phyloP scores from a whole-genome alignment of 2,888 invertebrate genomes.

The Callimorpha dominula region DNA sequence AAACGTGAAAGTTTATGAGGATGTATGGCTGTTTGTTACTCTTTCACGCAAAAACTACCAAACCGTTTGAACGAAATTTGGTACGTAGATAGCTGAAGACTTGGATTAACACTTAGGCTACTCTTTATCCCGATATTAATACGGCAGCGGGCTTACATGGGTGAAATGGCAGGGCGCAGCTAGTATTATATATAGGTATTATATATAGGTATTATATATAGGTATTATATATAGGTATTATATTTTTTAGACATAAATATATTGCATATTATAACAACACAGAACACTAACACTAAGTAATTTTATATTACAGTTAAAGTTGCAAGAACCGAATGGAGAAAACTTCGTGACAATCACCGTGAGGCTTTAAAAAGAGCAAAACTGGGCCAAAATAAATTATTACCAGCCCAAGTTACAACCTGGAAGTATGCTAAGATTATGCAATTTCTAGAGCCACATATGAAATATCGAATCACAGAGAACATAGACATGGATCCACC shows the following conservation, averaged over 20 bases:
- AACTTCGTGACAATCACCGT: constrained; percentile 78
- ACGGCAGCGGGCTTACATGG: too few relatives aligned
- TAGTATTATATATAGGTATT: too few relatives aligned
- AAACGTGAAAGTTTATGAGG: too few relatives aligned
- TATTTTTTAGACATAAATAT: background rate
- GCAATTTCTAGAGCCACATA: constrained; percentile 81
- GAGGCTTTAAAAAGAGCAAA: constrained; percentile 80
- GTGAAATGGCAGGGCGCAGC: too few relatives aligned
- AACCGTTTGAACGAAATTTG: too few relatives aligned
- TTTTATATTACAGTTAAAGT: constrained; percentile 68
- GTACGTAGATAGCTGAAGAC: too few relatives aligned
- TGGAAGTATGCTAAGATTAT: constrained; percentile 83
- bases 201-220: too few relatives aligned
- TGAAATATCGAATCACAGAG: constrained; percentile 82
- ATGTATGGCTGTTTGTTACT: too few relatives aligned
- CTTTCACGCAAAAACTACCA: too few relatives aligned
- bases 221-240: too few relatives aligned
- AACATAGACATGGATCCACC: constrained; percentile 75
- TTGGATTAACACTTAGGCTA: too few relatives aligned
- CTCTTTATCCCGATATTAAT: too few relatives aligned
- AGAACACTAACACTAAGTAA: background rate
- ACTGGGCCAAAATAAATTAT: constrained; percentile 77
- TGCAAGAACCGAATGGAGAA: constrained; percentile 81
- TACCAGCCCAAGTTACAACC: constrained; percentile 80
- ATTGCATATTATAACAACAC: background rate